Conservation (phyloP, 2,113 vertebrate genomes). For the Kryptolebias marmoratus region DNA sequence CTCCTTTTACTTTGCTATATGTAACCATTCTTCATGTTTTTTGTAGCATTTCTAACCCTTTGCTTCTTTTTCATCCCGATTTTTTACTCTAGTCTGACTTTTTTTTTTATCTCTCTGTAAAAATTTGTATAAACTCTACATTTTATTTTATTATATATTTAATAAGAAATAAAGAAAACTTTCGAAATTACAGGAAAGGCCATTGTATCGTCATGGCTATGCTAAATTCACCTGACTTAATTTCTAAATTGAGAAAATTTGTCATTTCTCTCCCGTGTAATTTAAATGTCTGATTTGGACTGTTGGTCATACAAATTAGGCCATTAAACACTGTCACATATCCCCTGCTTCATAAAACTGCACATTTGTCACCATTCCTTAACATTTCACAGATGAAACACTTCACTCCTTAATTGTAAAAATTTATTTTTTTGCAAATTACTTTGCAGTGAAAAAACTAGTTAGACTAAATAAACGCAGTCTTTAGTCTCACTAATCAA, state of each 20-base stretch:
- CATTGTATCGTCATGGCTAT: too few species aligned
- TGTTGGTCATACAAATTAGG: not conserved
- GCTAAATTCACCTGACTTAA: not conserved
- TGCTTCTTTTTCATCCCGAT: conserved; percentile 6
- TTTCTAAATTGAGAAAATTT: not conserved
- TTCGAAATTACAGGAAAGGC: not conserved
- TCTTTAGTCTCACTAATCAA: not conserved
- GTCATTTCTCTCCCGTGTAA: conserved; percentile 1
- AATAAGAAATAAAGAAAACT: not conserved
- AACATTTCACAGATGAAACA: not conserved
- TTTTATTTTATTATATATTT: not conserved
- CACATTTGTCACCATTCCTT: not conserved
- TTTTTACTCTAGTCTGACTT: not conserved
- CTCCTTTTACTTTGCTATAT: conserved; percentile 40
- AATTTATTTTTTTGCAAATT: not conserved
- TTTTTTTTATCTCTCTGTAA: not conserved
- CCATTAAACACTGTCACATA: not conserved
- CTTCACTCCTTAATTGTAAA: not conserved
- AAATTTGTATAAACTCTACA: not conserved
- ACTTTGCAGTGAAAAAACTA: not conserved
- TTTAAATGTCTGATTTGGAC: not conserved
- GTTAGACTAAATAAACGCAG: not conserved
- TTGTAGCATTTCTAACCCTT: not conserved
- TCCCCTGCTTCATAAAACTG: not conserved
- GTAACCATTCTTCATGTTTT: not conserved